Evolutionary conservation across 2,888 invertebrate species (phyloP), one percentile per base, ranked within the genome.

Genomic region (Calephelis perditalis): DNA sequence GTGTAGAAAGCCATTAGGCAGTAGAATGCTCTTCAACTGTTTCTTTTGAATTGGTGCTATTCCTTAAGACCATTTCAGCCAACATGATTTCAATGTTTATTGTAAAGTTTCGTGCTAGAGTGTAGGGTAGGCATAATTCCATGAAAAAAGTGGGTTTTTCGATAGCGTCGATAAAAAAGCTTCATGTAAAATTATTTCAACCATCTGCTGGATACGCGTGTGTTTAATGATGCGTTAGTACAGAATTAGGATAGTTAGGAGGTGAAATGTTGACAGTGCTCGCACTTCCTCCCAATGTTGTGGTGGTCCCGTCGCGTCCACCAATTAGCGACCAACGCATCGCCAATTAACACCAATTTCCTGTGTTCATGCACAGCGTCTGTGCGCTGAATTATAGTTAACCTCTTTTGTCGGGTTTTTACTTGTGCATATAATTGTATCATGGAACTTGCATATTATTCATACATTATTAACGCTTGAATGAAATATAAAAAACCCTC

Each of bases 281-380:
- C 63, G 63, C 26, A 69, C 70, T 70, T 71, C 72, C 72, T 71
- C 67, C 65, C 63, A 69, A 49, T 69, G 68, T 78, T 78, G 79
- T 79, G 79, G 85, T 84, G 69, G 71, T 73, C 72, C 76, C 74
- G 76, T 73, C 77, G 73, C 81, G 79, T 79, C 73, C 69, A 77
- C 78, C 86, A 86, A 89, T 89, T 89, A 89, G 81, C 86, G 77
- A 71, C 70, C 73, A 76, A 60, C 68, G 66, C 68, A 67, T 67
- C 66, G 67, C 63, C 84, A 89, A 88, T 90, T 90, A 89, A 83
- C 86, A 83, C 81, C 78, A 86, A 86, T 87, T 82, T 90, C 90
- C 89, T 86, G 89, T 84, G 82, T 73, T 75, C 77, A 76, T 77
- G 78, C 81, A 75, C 82, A 79, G 75, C 79, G 80, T 74, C 78